Percentiles rank a stretch among this genome's conserved stretches.
These are phyloP conservation scores for Procambarus virginalis DNA, from an alignment of 1,140 invertebrate genomes.

Conservation along the genomic window DNA sequence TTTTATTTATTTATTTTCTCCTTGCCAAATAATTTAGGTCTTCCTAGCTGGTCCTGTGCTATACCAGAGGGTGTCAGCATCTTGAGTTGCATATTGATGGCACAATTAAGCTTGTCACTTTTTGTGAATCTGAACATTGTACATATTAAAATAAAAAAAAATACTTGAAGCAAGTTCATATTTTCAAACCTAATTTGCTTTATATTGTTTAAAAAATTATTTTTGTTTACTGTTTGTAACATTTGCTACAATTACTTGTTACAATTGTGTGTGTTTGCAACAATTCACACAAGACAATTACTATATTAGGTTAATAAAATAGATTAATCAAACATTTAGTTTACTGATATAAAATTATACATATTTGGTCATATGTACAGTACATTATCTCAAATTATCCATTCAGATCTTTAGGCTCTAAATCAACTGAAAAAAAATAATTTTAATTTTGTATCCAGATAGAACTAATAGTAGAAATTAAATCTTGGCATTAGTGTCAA, in stretches of 20 bases:
- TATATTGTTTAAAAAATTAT: no score
- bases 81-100: background rate
- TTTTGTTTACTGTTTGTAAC: no score
- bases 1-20: background rate
- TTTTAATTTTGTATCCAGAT: no score
- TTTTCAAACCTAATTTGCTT: no score
- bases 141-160: conserved; percentile 55
- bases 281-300: no score
- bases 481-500: no score
- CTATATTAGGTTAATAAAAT: no score
- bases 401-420: background rate
- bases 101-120: conserved; percentile 28
- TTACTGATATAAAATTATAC: conserved; percentile 2
- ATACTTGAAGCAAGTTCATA: background rate
- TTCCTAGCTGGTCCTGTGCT: background rate
- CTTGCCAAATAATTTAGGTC: background rate
- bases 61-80: background rate
- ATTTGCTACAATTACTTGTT: no score
- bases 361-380: background rate
- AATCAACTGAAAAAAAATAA: background rate
- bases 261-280: no score
- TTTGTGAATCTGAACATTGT: conserved; percentile 42
- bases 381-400: background rate
- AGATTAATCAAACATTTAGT: background rate
- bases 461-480: no score